phyloP scores from a whole-genome alignment of 2,888 invertebrate species.

The Electrophaes corylata region DNA sequence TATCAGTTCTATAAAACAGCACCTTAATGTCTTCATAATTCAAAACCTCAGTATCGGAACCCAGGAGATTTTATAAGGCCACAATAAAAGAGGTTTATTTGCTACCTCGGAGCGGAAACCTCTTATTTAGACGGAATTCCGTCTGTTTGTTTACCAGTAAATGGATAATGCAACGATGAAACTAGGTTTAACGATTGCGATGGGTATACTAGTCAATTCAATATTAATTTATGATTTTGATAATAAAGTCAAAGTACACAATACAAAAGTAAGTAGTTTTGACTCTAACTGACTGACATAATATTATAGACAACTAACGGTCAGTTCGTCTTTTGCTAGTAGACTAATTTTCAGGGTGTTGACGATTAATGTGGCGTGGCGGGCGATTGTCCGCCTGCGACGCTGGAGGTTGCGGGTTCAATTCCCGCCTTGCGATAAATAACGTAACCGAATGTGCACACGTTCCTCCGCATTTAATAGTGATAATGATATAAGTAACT shows the following conservation, averaged over 20 bases:
- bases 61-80: conserved; percentile 30
- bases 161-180: conserved; percentile 45
- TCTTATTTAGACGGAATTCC: conserved; percentile 48
- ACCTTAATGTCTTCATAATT: conserved; percentile 54
- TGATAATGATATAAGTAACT: too few relatives aligned
- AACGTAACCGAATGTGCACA: too few relatives aligned
- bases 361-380: too few relatives aligned
- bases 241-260: background rate
- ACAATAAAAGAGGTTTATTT: conserved; percentile 49
- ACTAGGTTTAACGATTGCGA: background rate
- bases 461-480: too few relatives aligned
- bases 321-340: too few relatives aligned
- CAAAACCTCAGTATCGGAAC: conserved; percentile 41
- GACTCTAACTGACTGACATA: too few relatives aligned
- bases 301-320: too few relatives aligned
- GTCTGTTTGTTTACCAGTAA: conserved; percentile 56
- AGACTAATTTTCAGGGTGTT: too few relatives aligned
- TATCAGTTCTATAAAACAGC: conserved; percentile 11
- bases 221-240: background rate
- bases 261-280: too few relatives aligned
- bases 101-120: conserved; percentile 39
- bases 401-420: too few relatives aligned
- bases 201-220: background rate
- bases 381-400: too few relatives aligned
- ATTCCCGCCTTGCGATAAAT: too few relatives aligned